A percentile compares a stretch with the other conserved stretches of the same genome.
Evolutionary conservation across 2,888 invertebrate genomes (phyloP).

Genomic region (Eristalinus sepulchralis): DNA sequence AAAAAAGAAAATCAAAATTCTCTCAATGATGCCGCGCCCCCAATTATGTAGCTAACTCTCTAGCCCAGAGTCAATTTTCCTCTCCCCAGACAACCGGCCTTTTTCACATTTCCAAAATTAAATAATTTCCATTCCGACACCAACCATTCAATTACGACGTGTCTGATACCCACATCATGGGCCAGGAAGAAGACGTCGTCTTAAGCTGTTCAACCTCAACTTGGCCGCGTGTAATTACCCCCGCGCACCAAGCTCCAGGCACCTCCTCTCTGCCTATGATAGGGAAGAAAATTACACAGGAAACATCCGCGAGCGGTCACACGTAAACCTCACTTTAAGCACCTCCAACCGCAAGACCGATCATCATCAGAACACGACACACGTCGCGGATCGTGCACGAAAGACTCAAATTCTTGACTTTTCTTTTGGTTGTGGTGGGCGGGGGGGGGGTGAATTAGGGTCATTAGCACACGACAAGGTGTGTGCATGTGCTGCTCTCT

Average conservation of each 20-base stretch:
- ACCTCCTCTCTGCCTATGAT: background rate
- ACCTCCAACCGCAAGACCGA: background rate
- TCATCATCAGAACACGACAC: background rate
- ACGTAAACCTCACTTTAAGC: conserved; percentile 39
- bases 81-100: too few species aligned
- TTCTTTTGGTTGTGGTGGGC: too few species aligned
- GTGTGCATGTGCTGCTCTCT: background rate
- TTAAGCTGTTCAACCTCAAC: conserved; percentile 31
- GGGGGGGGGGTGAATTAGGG: conserved; percentile 49
- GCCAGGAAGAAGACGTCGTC: conserved; percentile 34
- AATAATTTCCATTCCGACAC: conserved; percentile 43
- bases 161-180: conserved; percentile 28
- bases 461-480: conserved; percentile 33
- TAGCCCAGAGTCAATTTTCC: too few species aligned
- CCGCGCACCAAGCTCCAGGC: conserved; percentile 35
- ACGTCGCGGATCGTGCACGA: conserved; percentile 40
- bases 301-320: conserved; percentile 46
- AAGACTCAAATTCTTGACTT: conserved; percentile 34
- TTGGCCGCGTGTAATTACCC: conserved; percentile 26
- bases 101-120: conserved; percentile 17
- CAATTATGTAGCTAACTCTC: too few species aligned
- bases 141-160: conserved; percentile 36
- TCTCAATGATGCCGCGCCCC: too few species aligned
- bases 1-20: too few species aligned
- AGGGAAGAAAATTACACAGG: conserved; percentile 56